These are phyloP conservation scores for Ianthella basta DNA, from an alignment of 37 sponge, comb jelly and placozoan species.

Conservation along the genomic window DNA sequence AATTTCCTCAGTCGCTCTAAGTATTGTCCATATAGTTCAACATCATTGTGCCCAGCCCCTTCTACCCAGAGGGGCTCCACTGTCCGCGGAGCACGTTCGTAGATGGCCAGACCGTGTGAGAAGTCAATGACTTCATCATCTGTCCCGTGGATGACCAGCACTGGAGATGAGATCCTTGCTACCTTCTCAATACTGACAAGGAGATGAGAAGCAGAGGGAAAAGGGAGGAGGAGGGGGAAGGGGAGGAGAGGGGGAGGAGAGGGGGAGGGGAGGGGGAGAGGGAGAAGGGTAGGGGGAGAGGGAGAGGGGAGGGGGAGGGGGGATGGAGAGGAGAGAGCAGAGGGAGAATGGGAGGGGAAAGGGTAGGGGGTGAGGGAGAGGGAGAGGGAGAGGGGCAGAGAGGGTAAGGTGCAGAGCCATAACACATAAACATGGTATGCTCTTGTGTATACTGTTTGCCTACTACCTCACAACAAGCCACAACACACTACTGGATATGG, in stretches of 20 bases:
- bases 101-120: slow-evolving; percentile 93
- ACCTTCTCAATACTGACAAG: slow-evolving; percentile 85
- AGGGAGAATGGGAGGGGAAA: too few relatives aligned
- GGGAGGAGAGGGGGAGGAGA: too few relatives aligned
- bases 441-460: too few relatives aligned
- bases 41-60: slow-evolving; percentile 99
- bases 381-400: background rate
- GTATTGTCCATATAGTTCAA: slow-evolving; percentile 95
- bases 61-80: slow-evolving; percentile 99
- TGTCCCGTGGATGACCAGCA: slow-evolving; percentile 97
- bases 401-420: background rate
- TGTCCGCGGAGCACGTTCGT: slow-evolving; percentile 89
- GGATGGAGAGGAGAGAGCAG: background rate
- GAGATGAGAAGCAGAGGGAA: background rate
- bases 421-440: too few relatives aligned
- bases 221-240: background rate
- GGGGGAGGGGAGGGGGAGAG: too few relatives aligned
- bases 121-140: slow-evolving; percentile 99
- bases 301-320: background rate
- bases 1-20: slow-evolving; percentile 92
- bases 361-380: background rate
- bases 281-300: background rate
- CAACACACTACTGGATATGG: too few relatives aligned
- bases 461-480: too few relatives aligned
- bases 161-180: slow-evolving; percentile 74